Evolutionary conservation across 1,140 invertebrate species (phyloP).

Genomic region (Penaeus chinensis): DNA sequence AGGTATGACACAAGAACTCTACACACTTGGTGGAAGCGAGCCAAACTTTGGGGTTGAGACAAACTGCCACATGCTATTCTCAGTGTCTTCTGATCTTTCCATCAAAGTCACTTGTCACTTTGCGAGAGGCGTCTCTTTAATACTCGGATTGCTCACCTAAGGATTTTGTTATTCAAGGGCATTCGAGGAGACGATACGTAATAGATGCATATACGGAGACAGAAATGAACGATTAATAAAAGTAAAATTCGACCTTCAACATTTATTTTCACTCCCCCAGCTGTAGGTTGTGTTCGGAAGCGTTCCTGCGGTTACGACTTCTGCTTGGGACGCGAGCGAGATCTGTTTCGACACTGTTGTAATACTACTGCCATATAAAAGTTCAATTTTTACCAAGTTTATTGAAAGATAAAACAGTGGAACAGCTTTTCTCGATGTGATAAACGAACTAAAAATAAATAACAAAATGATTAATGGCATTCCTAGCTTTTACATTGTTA

Average conservation of each 20-base stretch:
- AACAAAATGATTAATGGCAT: too few relatives aligned
- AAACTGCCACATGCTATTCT: slow-evolving; percentile 52
- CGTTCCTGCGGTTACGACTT: slow-evolving; percentile 15
- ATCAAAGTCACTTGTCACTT: too few relatives aligned
- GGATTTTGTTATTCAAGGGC: too few relatives aligned
- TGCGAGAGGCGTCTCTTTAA: too few relatives aligned
- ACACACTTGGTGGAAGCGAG: slow-evolving; percentile 55
- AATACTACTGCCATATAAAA: too few relatives aligned
- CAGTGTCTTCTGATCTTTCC: not conserved
- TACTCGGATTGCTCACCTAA: too few relatives aligned
- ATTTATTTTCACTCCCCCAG: slow-evolving; percentile 56
- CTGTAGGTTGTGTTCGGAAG: slow-evolving; percentile 56
- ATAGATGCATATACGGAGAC: not conserved
- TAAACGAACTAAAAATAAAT: slow-evolving; percentile 13
- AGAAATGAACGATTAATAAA: slow-evolving; percentile 20
- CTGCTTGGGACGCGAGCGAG: not conserved
- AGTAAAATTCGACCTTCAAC: slow-evolving; percentile 59
- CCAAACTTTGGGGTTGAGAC: slow-evolving; percentile 56
- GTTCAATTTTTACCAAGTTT: too few relatives aligned
- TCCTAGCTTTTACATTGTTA: slow-evolving; percentile 36
- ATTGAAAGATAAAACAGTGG: too few relatives aligned
- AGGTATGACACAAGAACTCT: slow-evolving; percentile 54
- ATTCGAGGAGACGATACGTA: too few relatives aligned
- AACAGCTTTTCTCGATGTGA: not conserved
- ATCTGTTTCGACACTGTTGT: too few relatives aligned